These are phyloP conservation scores for Ryuthela nishihirai DNA, from an alignment of 2,888 invertebrate species.

Conservation along the genomic window DNA sequence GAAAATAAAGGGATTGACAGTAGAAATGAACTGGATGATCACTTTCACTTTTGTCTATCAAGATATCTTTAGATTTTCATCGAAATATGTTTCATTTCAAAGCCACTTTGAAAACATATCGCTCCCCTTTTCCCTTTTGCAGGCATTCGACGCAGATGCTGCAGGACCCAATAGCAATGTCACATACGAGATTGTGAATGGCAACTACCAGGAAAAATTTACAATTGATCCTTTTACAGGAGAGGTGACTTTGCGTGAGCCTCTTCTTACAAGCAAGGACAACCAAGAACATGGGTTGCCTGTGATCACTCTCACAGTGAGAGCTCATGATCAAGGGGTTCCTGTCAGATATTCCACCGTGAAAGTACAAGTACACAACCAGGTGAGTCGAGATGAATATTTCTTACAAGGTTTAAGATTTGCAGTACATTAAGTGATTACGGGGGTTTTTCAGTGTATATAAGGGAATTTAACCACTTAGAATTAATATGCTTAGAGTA, in stretches of 20 bases:
- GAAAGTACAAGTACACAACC: conserved; percentile 40
- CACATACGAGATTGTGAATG: conserved; percentile 46
- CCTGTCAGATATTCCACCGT: conserved; percentile 39
- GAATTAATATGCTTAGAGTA: too few relatives aligned
- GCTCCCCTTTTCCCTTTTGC: too few relatives aligned
- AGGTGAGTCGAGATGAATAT: conserved; percentile 19
- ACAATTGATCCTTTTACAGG: conserved; percentile 46
- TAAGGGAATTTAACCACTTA: too few relatives aligned
- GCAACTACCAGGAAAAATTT: conserved; percentile 49
- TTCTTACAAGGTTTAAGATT: too few relatives aligned
- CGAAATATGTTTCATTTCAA: too few relatives aligned
- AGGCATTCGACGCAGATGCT: conserved; percentile 59
- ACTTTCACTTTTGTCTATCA: too few relatives aligned
- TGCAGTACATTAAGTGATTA: too few relatives aligned
- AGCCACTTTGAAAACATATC: too few relatives aligned
- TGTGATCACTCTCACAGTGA: conserved; percentile 37
- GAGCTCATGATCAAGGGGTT: conserved; percentile 45
- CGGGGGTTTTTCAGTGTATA: too few relatives aligned
- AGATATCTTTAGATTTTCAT: too few relatives aligned
- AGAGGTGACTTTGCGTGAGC: conserved; percentile 44
- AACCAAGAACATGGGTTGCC: conserved; percentile 27
- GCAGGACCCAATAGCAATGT: conserved; percentile 49
- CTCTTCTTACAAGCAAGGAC: conserved; percentile 14
- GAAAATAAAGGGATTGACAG: too few relatives aligned
- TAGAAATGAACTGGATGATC: too few relatives aligned